phyloP scores from a whole-genome alignment of 2,888 invertebrate species.

The Malachius bipustulatus region DNA sequence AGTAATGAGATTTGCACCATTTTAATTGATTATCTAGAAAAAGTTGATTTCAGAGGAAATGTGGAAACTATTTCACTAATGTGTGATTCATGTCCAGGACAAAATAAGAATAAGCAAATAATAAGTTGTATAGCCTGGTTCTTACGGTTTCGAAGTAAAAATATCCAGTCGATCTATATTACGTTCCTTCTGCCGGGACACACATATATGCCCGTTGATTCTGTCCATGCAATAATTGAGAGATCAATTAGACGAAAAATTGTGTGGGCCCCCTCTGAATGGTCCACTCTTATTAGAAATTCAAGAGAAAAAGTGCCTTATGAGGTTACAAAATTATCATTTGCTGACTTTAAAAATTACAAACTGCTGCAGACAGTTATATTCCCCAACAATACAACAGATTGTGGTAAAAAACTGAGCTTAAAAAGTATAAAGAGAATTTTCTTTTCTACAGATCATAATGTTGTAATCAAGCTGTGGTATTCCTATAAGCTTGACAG shows the following conservation, averaged over 20 bases:
- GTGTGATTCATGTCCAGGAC: constrained; percentile 23
- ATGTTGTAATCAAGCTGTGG: background rate
- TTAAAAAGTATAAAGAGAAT: background rate
- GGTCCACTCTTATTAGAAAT: constrained; percentile 19
- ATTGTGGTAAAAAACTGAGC: background rate
- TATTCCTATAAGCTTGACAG: background rate
- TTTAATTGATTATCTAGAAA: constrained; percentile 12
- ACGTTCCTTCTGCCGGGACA: constrained; percentile 19
- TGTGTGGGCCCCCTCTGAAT: constrained; percentile 24
- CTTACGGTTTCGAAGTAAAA: constrained; percentile 15
- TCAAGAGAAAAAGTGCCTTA: constrained; percentile 5
- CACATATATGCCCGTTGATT: constrained; percentile 27
- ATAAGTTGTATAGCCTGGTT: constrained; percentile 17
- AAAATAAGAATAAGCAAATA: constrained; percentile 23
- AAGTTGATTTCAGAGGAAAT: constrained; percentile 15
- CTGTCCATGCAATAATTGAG: constrained; percentile 23
- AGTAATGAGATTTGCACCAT: constrained; percentile 18
- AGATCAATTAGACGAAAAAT: constrained; percentile 19
- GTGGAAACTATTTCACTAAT: constrained; percentile 16
- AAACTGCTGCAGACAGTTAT: background rate
- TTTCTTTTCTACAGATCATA: background rate
- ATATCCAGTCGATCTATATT: constrained; percentile 17
- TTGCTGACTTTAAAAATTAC: background rate
- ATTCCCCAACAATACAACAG: background rate
- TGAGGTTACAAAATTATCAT: constrained; percentile 4